Evolutionary conservation across 2,113 vertebrate genomes (phyloP), one percentile per base, ranked within the genome.

Genomic region (Syngnathus floridae): DNA sequence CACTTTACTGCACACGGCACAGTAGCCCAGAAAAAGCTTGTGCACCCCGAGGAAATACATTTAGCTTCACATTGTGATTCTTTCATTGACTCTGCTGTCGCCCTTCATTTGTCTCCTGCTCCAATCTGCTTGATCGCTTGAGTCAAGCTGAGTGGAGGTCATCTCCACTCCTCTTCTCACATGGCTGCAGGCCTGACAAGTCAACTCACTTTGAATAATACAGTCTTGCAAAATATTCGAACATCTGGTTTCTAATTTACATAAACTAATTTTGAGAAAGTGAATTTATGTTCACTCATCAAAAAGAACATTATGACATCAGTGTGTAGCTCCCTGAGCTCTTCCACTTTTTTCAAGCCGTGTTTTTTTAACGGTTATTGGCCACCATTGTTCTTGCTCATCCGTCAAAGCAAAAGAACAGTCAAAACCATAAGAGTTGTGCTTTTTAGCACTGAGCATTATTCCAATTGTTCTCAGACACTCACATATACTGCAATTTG

Each of bases 1-100:
- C 66, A 62, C 58, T 71, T 58, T 62, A 70, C 64, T 60, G 56
- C 19, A 13, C 46, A 35, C 51, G 21, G 49, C 77, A 62, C 51
- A 52, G 17, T 4, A 13, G 37, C 36, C 61, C 41, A 73, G 65
- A 62, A 48, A 36, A 71, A 69, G 31, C 56, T 31, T 19, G 45
- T 49, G 48, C 57, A 17, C 65, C 36, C n/a, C 64, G 26, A 63
- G 63, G 37, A 69, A 61, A 57, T 48, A 59, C 45, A 58, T 40
- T 35, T 55, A 36, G 65, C 36, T 51, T 46, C 5, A 40, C 16
- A 41, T 48, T 16, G 38, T 67, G 7, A 11, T 43, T 5, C 43
- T 12, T 10, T 31, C 64, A 36, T 60, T 62, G 70, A 10, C 40
- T 46, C 9, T 16, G 31, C 36, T 62, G 64, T 49, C 62, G 35